These are phyloP conservation scores for Anabas testudineus DNA, from an alignment of 2,797 vertebrate species.

Conservation along the genomic window DNA sequence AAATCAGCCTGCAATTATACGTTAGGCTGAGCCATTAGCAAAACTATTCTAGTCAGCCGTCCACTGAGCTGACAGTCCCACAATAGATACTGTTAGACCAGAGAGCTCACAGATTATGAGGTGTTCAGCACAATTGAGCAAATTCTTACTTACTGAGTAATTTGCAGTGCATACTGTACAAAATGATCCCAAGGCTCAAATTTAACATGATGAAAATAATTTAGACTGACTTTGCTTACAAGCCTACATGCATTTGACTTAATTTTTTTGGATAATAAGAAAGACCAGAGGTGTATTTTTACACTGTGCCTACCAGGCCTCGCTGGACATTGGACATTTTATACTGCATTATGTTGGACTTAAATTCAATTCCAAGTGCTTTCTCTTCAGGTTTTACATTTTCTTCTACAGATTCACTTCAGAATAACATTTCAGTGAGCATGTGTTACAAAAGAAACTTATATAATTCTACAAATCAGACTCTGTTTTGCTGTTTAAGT, in stretches of 20 bases:
- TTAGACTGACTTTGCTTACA: background rate
- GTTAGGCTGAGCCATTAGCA: constrained; percentile 21
- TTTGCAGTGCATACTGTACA: too few relatives aligned
- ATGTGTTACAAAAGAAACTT: too few relatives aligned
- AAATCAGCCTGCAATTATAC: constrained; percentile 1
- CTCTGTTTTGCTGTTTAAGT: too few relatives aligned
- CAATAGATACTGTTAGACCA: constrained; percentile 34
- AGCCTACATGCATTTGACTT: background rate
- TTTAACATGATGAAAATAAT: background rate
- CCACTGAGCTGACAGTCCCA: background rate
- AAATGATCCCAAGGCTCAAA: too few relatives aligned
- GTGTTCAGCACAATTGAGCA: constrained; percentile 17
- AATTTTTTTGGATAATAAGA: background rate
- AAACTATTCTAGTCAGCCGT: constrained; percentile 24
- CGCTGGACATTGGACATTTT: background rate
- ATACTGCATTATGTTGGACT: background rate
- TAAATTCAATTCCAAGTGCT: too few relatives aligned
- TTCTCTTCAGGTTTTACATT: background rate
- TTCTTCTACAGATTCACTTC: constrained; percentile 3
- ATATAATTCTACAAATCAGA: too few relatives aligned
- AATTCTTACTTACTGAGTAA: background rate
- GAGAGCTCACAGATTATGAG: constrained; percentile 24
- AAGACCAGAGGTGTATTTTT: background rate
- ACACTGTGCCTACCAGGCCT: background rate
- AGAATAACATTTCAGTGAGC: too few relatives aligned